These are phyloP conservation scores for Pseudeuparius sepicola DNA, from an alignment of 2,888 invertebrate species.

Conservation along the genomic window DNA sequence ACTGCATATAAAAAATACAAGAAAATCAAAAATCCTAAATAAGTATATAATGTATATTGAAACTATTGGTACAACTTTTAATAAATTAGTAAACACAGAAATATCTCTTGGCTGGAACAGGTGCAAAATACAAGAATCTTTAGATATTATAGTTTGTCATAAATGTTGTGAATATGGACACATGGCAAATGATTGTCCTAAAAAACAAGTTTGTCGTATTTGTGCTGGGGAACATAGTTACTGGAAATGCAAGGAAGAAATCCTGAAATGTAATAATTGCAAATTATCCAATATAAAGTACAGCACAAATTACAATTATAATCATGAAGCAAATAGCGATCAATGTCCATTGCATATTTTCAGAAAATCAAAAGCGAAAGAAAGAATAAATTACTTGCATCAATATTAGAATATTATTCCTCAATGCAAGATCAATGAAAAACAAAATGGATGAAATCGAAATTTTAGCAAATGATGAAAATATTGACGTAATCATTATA, in stretches of 20 bases:
- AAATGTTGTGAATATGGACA: slow-evolving; percentile 5
- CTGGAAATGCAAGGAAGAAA: too few relatives aligned
- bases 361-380: too few relatives aligned
- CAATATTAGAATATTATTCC: too few relatives aligned
- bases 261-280: too few relatives aligned
- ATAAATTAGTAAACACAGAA: slow-evolving; percentile 4
- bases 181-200: neutral
- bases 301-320: too few relatives aligned
- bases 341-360: too few relatives aligned
- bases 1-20: neutral
- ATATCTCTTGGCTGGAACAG: slow-evolving; percentile 5
- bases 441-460: slow-evolving; percentile 5
- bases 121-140: slow-evolving; percentile 2
- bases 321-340: too few relatives aligned
- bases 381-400: too few relatives aligned
- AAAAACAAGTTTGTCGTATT: neutral
- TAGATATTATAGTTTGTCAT: slow-evolving; percentile 1
- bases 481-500: too few relatives aligned
- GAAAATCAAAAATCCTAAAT: slow-evolving; percentile 2
- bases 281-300: too few relatives aligned
- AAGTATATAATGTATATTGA: neutral
- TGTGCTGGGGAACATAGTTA: too few relatives aligned
- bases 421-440: slow-evolving; percentile 4
- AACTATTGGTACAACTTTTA: slow-evolving; percentile 1
- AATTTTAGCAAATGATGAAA: slow-evolving; percentile 1